These are phyloP conservation scores for Sarcophaga peregrina DNA, from an alignment of 1,140 invertebrate genomes.

Conservation along the genomic window DNA sequence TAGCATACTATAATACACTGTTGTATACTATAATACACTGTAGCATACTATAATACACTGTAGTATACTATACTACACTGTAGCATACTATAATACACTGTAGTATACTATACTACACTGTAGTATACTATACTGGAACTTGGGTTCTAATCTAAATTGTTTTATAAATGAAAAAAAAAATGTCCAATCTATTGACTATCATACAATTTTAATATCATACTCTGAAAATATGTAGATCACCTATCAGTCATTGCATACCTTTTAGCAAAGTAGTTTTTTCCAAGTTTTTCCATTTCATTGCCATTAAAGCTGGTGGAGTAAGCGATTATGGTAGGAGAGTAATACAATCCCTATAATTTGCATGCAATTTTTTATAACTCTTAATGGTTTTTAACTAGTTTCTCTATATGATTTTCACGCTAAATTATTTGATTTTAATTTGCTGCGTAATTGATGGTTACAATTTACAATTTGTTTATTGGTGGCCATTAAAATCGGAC, in stretches of 20 bases:
- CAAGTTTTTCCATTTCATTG: neutral
- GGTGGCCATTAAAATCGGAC: constrained; percentile 49
- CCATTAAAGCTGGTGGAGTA: neutral
- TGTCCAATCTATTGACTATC: too few relatives aligned
- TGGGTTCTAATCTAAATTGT: too few relatives aligned
- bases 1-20: too few relatives aligned
- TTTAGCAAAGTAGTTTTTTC: neutral
- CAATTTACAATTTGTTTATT: constrained; percentile 44
- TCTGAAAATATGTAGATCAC: too few relatives aligned
- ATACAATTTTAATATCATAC: too few relatives aligned
- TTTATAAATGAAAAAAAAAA: too few relatives aligned
- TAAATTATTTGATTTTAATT: constrained; percentile 66
- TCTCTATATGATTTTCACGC: constrained; percentile 57
- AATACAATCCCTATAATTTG: constrained; percentile 58
- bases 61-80: too few relatives aligned
- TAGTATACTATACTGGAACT: neutral
- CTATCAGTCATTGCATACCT: too few relatives aligned
- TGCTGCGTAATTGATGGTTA: constrained; percentile 61
- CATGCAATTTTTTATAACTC: constrained; percentile 53
- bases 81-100: too few relatives aligned
- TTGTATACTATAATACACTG: too few relatives aligned
- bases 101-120: constrained; percentile 11
- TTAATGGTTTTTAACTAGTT: constrained; percentile 51
- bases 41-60: too few relatives aligned
- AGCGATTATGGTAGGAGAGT: neutral